Conservation (phyloP, 2,888 invertebrate genomes). For the Drosophila lacicola region DNA sequence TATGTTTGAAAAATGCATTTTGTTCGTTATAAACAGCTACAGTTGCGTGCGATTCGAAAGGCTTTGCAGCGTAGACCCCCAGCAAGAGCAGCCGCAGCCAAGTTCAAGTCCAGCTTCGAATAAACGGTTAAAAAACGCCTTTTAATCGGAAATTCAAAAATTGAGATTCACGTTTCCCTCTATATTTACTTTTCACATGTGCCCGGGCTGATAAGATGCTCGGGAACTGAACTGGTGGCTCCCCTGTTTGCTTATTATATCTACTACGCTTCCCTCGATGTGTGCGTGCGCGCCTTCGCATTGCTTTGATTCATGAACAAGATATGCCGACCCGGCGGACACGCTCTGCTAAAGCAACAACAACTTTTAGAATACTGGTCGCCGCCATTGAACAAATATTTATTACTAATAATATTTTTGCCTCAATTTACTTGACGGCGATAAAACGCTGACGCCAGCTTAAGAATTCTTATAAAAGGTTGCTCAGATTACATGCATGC, state of each 20-base stretch:
- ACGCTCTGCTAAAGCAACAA: conserved; percentile 10
- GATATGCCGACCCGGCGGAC: conserved; percentile 32
- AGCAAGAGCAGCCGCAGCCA: conserved; percentile 20
- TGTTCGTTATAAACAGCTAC: conserved; percentile 47
- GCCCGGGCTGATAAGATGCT: conserved; percentile 48
- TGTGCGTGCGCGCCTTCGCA: conserved; percentile 13
- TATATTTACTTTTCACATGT: conserved; percentile 65
- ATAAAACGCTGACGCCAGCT: conserved; percentile 63
- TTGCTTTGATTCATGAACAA: conserved; percentile 53
- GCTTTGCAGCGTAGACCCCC: neutral
- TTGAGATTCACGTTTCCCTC: conserved; percentile 18
- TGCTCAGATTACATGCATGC: conserved; percentile 47
- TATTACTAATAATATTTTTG: conserved; percentile 59
- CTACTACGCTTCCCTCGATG: conserved; percentile 18
- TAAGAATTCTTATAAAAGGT: conserved; percentile 42
- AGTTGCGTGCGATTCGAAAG: conserved; percentile 19
- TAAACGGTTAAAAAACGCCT: conserved; percentile 8
- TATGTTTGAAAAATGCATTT: conserved; percentile 54
- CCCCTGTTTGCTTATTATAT: conserved; percentile 48
- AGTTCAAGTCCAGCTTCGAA: conserved; percentile 60
- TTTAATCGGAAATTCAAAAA: too few species aligned
- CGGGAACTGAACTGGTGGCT: conserved; percentile 25
- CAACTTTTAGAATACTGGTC: conserved; percentile 12
- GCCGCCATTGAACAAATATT: conserved; percentile 69
- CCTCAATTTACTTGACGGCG: conserved; percentile 36